phyloP scores from a whole-genome alignment of 2,797 vertebrate species.

The Sebastes taczanowskii region DNA sequence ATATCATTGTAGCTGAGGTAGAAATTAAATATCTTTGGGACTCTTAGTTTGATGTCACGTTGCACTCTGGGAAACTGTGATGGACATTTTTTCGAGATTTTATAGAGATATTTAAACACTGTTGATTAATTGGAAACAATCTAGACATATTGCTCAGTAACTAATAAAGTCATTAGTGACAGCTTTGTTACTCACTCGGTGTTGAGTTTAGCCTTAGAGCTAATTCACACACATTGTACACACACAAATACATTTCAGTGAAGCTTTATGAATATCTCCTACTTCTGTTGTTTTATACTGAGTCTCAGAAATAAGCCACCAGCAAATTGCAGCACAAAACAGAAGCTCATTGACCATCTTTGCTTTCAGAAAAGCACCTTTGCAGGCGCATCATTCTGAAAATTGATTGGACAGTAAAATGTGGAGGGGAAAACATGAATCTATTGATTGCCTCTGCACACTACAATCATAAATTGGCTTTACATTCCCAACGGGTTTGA shows the following conservation, averaged over 20 bases:
- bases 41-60: neutral
- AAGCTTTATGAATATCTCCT: conserved; percentile 1
- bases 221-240: neutral
- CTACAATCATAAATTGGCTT: conserved; percentile 22
- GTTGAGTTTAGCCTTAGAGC: neutral
- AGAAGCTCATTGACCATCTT: neutral
- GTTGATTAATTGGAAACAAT: neutral
- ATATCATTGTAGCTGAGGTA: neutral
- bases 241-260: neutral
- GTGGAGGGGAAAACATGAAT: conserved; percentile 25
- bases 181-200: neutral
- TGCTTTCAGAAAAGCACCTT: conserved; percentile 23
- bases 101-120: no score
- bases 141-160: no score
- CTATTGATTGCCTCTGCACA: conserved; percentile 46
- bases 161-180: no score
- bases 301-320: neutral
- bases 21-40: neutral
- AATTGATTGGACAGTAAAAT: conserved; percentile 39
- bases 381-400: neutral
- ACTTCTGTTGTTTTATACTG: neutral
- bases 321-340: neutral
- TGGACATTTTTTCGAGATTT: neutral
- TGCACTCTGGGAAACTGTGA: neutral
- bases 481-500: conserved; percentile 4